Base-by-base conservation (phyloP, 2,797 vertebrate genomes). In the Coregonus ussuriensis region DNA sequence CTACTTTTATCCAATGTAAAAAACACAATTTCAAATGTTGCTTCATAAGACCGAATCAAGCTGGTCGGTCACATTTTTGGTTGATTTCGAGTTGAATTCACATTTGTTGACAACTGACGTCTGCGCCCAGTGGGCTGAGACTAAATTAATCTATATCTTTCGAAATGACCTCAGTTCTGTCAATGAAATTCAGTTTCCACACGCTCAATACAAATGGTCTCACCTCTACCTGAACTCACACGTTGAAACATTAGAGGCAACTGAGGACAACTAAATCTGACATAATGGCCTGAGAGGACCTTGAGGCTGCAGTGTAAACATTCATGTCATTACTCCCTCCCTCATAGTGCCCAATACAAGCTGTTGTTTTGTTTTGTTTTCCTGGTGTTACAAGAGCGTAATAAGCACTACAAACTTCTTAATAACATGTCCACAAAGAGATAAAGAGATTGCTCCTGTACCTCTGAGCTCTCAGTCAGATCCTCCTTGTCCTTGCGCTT, bases 401-500 rank as follows among this genome's bases (percentile, higher is more conserved):
- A 62, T n/a, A 21, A n/a, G 5, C 4, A 11, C 11, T 21, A 21
- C 41, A 47, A 9, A 6, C 41, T 41, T 41, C 41, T 41, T 41
- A 41, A 41, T 41, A 41, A 11, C 59, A 62, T 62, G 59, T 62
- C 21, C 59, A 6, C 56, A 59, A 59, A 21, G 56, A 59, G 18
- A 59, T 59, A 4, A 7, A 25, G 59, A 25, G 59, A 63, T 63
- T 63, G 21, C 11, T 63, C 21, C 21, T 73, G 71, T 92, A 96
- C 96, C 95, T 96, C 95, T 37, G 94, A 94, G 91, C 93, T 94
- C 79, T 95, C 91, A 2, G 92, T 88, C 72, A 90, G 86, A 80
- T 95, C 94, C 35, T 96, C 95, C 85, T 94, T 93, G 83, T 96
- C 94, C 87, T 95, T 95, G 88, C 94, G 86, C 74, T 93, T 95